phyloP scores from a whole-genome alignment of 2,113 vertebrate genomes.

The Trochalopteron elliotii region DNA sequence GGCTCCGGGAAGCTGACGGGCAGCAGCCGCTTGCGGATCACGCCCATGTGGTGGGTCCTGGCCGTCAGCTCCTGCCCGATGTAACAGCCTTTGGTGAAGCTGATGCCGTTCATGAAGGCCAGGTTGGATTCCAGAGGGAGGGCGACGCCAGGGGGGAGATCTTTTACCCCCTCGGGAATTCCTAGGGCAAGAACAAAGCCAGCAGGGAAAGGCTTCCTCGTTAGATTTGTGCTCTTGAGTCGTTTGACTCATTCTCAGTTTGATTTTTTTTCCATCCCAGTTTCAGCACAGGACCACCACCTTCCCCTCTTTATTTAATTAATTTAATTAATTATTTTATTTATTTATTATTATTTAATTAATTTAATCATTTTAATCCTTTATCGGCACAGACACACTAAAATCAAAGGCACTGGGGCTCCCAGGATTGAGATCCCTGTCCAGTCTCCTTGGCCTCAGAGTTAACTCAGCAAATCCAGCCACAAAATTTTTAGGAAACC shows the following conservation, averaged over 20 bases:
- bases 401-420: background rate
- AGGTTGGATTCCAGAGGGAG: constrained; percentile 93
- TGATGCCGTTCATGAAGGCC: constrained; percentile 91
- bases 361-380: too few relatives aligned
- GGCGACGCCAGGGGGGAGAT: constrained; percentile 92
- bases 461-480: background rate
- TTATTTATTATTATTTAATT: too few relatives aligned
- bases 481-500: background rate
- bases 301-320: background rate
- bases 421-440: background rate
- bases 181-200: constrained; percentile 68
- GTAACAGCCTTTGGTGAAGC: constrained; percentile 96
- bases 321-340: too few relatives aligned
- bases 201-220: accelerated
- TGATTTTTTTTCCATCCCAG: background rate
- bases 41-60: constrained; percentile 90
- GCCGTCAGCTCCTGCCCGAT: constrained; percentile 96
- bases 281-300: background rate
- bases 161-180: constrained; percentile 86
- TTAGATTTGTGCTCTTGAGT: background rate
- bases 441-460: background rate
- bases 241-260: background rate
- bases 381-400: accelerated
- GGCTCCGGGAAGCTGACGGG: constrained; percentile 74
- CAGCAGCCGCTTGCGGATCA: constrained; percentile 92